Evolutionary conservation across 2,797 vertebrate genomes (phyloP), one percentile per base, ranked within the genome.

Genomic region (Hydrocynus forskahlii): DNA sequence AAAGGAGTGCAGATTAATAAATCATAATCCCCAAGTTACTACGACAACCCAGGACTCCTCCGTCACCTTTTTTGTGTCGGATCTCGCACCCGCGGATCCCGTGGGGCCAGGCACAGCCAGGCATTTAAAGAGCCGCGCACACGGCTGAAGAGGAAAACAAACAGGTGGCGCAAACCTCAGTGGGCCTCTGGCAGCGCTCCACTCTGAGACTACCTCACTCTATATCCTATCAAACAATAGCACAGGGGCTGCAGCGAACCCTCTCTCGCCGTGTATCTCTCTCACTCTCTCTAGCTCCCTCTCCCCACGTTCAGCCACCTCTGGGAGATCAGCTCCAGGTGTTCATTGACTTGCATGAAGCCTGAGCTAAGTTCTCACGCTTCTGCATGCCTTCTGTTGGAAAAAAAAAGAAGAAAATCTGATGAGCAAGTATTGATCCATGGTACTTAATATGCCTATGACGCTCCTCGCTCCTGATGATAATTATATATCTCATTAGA

Each of bases 1-100:
- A 90, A 90, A 94, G 88, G 90, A 93, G 91, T 83, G 89, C 84
- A 88, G 91, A 94, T 95, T 96, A 95, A 96, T 97, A 96, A 96
- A 96, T 96, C 95, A 96, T 93, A 92, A 94, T 95, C 92, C 91
- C 87, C 88, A 84, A 83, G 91, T 93, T 93, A 91, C 93, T 87
- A 93, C 87, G 88, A 92, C 89, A 95, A 95, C 92, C 85, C 87
- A 88, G 92, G 91, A 94, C 91, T 92, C 92, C 88, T 94, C 91
- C 84, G 90, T 93, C 94, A 94, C 91, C 93, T 95, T 93, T 92
- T 93, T 91, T 93, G 90, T 94, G 91, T 94, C 95, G 91, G 92
- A 93, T 91, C 93, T 90, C 89, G 92, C 90, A 87, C 91, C 91
- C 81, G 78, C 14, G 57, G 70, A 89, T 89, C 92, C 94, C 93